Evolutionary conservation across 2,888 invertebrate genomes (phyloP).

Genomic region (Chaetoderma sp.): DNA sequence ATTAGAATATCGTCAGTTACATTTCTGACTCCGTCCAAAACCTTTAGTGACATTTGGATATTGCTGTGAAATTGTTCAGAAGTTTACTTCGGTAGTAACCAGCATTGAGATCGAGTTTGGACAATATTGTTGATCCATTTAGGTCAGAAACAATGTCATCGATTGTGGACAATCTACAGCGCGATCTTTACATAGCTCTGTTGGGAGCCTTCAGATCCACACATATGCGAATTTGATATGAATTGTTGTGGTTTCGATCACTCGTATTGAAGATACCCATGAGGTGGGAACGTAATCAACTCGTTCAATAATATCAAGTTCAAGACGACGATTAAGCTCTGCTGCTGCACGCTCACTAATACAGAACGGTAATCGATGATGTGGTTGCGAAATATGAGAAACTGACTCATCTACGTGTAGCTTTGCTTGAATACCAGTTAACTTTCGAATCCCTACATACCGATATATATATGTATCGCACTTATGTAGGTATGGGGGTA

Average conservation of each 20-base stretch:
- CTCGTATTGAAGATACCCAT: slow-evolving; percentile 20
- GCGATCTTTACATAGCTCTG: slow-evolving; percentile 30
- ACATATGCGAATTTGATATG: slow-evolving; percentile 37
- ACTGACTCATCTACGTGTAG: slow-evolving; percentile 6
- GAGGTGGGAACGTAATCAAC: slow-evolving; percentile 13
- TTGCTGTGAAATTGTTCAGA: too few relatives aligned
- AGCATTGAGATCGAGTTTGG: slow-evolving; percentile 11
- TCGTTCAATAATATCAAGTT: slow-evolving; percentile 15
- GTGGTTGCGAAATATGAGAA: slow-evolving; percentile 2
- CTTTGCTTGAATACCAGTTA: slow-evolving; percentile 6
- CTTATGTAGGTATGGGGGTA: too few relatives aligned
- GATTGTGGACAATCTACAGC: slow-evolving; percentile 15
- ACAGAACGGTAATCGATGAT: not conserved
- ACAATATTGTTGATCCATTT: slow-evolving; percentile 16
- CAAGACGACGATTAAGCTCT: slow-evolving; percentile 1
- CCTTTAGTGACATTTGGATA: too few relatives aligned
- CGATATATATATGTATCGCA: slow-evolving; percentile 1
- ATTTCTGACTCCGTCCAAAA: too few relatives aligned
- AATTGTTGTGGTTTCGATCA: slow-evolving; percentile 18
- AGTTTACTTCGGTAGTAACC: slow-evolving; percentile 23
- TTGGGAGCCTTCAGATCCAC: slow-evolving; percentile 44
- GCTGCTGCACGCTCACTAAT: not conserved
- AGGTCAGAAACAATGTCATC: slow-evolving; percentile 17
- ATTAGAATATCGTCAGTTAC: too few relatives aligned
- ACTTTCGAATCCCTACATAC: slow-evolving; percentile 9